Percentiles rank a stretch among this genome's conserved stretches.
These are phyloP conservation scores for Netelia inedita DNA, from an alignment of 2,888 invertebrate genomes.

Conservation along the genomic window DNA sequence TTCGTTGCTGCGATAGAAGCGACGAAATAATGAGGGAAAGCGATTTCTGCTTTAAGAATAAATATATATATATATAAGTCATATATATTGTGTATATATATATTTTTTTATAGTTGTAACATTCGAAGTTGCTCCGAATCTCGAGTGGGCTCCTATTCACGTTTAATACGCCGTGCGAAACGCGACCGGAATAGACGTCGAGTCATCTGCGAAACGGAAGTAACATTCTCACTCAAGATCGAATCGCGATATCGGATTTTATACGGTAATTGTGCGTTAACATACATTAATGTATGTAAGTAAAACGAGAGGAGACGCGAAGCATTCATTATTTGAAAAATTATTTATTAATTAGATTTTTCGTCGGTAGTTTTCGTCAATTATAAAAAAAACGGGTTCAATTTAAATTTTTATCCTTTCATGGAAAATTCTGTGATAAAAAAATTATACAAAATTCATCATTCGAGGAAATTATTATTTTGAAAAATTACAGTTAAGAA, in stretches of 20 bases:
- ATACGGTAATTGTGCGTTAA: neutral
- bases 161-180: conserved; percentile 21
- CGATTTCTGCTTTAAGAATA: conserved; percentile 11
- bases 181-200: conserved; percentile 20
- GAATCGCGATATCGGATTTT: neutral
- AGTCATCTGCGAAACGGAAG: conserved; percentile 1
- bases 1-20: conserved; percentile 9
- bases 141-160: conserved; percentile 4
- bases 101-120: neutral
- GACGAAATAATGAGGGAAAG: conserved; percentile 63
- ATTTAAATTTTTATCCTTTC: too few relatives aligned
- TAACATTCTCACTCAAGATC: neutral
- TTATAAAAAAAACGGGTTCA: too few relatives aligned
- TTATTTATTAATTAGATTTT: too few relatives aligned
- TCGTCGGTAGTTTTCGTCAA: too few relatives aligned
- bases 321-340: too few relatives aligned
- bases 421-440: neutral
- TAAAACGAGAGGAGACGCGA: too few relatives aligned
- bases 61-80: neutral
- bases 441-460: neutral
- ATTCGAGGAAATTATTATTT: neutral
- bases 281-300: too few relatives aligned
- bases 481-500: neutral
- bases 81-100: neutral
- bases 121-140: conserved; percentile 27